phyloP scores from a whole-genome alignment of 2,797 vertebrate genomes.

The Chelonia mydas region DNA sequence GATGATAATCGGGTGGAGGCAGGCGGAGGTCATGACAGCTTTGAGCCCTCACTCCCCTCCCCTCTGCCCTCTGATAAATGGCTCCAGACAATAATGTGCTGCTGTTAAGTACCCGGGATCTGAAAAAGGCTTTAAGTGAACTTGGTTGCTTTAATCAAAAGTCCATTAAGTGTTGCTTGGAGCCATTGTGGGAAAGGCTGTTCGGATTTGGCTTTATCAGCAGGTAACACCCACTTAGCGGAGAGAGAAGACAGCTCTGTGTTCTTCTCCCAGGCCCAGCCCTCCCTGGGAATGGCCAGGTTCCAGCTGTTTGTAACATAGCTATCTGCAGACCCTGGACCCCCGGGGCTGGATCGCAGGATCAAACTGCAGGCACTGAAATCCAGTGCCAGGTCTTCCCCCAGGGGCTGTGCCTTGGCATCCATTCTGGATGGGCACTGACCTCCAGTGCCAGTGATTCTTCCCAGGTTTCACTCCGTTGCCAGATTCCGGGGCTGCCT shows the following conservation, averaged over 20 bases:
- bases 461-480: background rate
- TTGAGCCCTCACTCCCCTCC: background rate
- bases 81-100: background rate
- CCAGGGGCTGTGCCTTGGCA: background rate
- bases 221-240: background rate
- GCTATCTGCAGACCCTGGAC: background rate
- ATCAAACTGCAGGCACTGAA: background rate
- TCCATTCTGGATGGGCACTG: background rate
- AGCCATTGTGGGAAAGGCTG: background rate
- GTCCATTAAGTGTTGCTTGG: background rate
- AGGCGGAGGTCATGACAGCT: background rate
- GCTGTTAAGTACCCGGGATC: background rate
- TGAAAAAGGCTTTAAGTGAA: background rate
- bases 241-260: background rate
- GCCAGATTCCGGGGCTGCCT: background rate
- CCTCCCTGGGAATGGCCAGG: too few species aligned
- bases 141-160: background rate
- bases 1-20: background rate
- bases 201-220: background rate
- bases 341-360: background rate
- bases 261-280: background rate
- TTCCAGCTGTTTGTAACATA: background rate
- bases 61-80: background rate
- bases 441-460: background rate
- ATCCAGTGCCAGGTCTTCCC: background rate